These are phyloP conservation scores for Lithophane semibrunnea DNA, from an alignment of 2,888 invertebrate species.

Conservation along the genomic window DNA sequence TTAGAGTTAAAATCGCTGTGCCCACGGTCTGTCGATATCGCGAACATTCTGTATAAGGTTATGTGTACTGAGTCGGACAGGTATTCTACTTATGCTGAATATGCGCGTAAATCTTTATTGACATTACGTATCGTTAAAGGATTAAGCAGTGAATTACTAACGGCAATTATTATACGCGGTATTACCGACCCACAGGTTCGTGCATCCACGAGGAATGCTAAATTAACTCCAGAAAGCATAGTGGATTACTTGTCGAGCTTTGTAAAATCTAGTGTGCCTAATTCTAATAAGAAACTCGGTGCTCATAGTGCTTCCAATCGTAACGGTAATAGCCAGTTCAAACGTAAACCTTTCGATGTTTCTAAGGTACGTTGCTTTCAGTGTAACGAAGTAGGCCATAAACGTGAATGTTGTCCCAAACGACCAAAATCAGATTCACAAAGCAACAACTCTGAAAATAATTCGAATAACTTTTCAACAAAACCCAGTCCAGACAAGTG, in stretches of 20 bases:
- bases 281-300: too few species aligned
- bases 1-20: background rate
- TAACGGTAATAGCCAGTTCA: background rate
- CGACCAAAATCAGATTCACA: background rate
- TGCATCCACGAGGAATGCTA: too few species aligned
- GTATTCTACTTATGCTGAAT: background rate
- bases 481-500: background rate
- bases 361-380: slow-evolving; percentile 4
- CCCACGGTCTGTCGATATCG: too few species aligned
- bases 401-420: background rate
- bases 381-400: background rate
- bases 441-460: background rate
- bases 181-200: slow-evolving; percentile 1
- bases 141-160: background rate
- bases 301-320: too few species aligned
- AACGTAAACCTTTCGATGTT: background rate
- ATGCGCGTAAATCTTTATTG: too few species aligned
- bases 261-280: too few species aligned
- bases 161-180: slow-evolving; percentile 4
- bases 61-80: background rate
- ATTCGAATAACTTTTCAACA: background rate
- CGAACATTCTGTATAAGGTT: background rate
- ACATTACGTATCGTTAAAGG: background rate
- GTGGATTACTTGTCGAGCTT: too few species aligned
- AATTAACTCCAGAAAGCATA: too few species aligned